Conservation (phyloP, 2,113 vertebrate genomes). For the Chaetops frenatus region DNA sequence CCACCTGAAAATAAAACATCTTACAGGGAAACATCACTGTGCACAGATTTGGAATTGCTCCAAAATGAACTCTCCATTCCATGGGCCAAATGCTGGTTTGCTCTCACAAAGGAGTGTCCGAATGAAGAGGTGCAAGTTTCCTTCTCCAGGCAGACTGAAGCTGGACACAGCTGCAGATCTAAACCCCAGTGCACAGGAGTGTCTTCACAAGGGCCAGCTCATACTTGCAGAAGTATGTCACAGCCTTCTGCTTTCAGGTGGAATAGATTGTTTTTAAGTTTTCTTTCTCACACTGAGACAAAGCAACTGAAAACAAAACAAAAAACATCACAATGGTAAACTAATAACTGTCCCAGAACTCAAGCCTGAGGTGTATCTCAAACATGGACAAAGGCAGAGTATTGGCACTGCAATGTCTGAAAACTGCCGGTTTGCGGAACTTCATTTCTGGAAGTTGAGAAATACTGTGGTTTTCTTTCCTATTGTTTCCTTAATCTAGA, state of each 20-base stretch:
- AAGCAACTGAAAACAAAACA: background rate
- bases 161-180: background rate
- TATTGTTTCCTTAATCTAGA: background rate
- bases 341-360: background rate
- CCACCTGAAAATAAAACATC: background rate
- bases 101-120: background rate
- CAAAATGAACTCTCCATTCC: background rate
- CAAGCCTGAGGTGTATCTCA: background rate
- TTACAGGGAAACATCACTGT: background rate
- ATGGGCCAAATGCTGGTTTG: fast-evolving
- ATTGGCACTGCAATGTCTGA: background rate
- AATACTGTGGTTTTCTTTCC: background rate
- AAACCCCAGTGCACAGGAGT: background rate
- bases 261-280: background rate
- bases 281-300: background rate
- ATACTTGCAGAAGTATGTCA: background rate
- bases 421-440: background rate
- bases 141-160: background rate
- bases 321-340: background rate
- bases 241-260: background rate
- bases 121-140: background rate
- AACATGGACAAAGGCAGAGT: background rate
- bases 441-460: background rate
- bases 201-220: background rate
- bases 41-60: background rate